Percentiles rank a stretch among this genome's conserved stretches.
Evolutionary conservation across 2,113 vertebrate species (phyloP).

Genomic region (Ammodytes marinus): DNA sequence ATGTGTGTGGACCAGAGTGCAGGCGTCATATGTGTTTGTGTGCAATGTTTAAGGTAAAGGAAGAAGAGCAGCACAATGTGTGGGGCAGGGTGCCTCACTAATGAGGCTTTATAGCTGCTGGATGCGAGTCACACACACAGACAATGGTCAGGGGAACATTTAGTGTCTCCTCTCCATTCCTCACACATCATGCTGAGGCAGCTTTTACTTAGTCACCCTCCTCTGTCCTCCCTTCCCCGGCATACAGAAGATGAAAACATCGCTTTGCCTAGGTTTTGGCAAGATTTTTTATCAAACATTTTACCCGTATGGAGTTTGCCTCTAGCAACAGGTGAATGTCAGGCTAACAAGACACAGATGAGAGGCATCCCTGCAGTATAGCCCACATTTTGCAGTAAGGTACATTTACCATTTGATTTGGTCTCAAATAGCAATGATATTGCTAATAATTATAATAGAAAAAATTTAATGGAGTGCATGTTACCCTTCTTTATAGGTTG

Average conservation of each 20-base stretch:
- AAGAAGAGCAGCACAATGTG: slow-evolving; percentile 72
- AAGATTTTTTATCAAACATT: slow-evolving; percentile 56
- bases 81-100: slow-evolving; percentile 83
- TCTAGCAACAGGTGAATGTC: slow-evolving; percentile 68
- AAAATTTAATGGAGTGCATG: background rate
- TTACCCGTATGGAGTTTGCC: slow-evolving; percentile 46
- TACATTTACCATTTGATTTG: background rate
- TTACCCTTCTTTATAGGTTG: background rate
- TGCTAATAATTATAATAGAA: background rate
- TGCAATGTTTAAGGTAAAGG: slow-evolving; percentile 48
- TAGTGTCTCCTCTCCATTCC: slow-evolving; percentile 74
- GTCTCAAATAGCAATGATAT: background rate
- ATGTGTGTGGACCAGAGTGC: slow-evolving; percentile 14
- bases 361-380: background rate
- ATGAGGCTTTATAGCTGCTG: slow-evolving; percentile 83
- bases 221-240: slow-evolving; percentile 48
- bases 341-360: slow-evolving; percentile 30
- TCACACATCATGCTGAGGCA: slow-evolving; percentile 71
- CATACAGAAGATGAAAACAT: slow-evolving; percentile 72
- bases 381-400: slow-evolving; percentile 4
- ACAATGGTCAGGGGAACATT: slow-evolving; percentile 79
- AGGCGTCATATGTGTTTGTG: slow-evolving; percentile 35
- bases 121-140: slow-evolving; percentile 79
- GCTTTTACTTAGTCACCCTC: slow-evolving; percentile 66
- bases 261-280: slow-evolving; percentile 43